These are phyloP conservation scores for Acrocephalus kingi DNA, from an alignment of 2,113 vertebrate species.

Conservation along the genomic window DNA sequence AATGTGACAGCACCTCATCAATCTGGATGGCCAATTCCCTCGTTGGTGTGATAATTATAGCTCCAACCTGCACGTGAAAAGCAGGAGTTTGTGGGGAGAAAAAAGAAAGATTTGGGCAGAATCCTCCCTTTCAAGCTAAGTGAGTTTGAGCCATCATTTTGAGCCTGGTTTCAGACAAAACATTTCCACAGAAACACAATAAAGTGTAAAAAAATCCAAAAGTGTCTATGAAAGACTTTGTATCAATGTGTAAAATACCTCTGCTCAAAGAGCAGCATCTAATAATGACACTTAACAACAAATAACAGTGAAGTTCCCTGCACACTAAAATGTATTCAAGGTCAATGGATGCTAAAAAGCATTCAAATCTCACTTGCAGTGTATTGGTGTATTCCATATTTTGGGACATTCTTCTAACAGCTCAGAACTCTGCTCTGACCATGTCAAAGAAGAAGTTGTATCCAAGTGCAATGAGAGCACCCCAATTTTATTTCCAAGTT, in stretches of 20 bases:
- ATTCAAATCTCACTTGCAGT: neutral
- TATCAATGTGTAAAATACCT: neutral
- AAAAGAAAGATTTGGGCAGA: neutral
- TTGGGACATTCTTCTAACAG: neutral
- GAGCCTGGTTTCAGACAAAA: neutral
- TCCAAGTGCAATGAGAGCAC: neutral
- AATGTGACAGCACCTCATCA: constrained; percentile 85
- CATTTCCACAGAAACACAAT: neutral
- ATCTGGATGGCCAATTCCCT: constrained; percentile 93
- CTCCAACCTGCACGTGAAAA: constrained; percentile 81
- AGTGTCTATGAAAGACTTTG: neutral
- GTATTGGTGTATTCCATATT: fast-evolving
- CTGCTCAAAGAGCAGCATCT: neutral
- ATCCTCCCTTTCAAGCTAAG: neutral
- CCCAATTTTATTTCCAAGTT: neutral
- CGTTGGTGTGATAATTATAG: constrained; percentile 91
- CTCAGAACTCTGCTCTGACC: neutral
- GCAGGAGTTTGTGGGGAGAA: neutral
- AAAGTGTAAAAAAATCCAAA: neutral
- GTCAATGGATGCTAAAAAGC: neutral
- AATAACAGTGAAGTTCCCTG: neutral
- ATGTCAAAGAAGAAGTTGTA: neutral
- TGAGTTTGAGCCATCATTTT: fast-evolving
- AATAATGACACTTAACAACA: neutral
- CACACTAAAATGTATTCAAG: fast-evolving